A percentile compares a stretch with the other conserved stretches of the same genome.
Evolutionary conservation across 2,797 vertebrate genomes (phyloP).

Genomic region (Phrynocephalus vlangalii): DNA sequence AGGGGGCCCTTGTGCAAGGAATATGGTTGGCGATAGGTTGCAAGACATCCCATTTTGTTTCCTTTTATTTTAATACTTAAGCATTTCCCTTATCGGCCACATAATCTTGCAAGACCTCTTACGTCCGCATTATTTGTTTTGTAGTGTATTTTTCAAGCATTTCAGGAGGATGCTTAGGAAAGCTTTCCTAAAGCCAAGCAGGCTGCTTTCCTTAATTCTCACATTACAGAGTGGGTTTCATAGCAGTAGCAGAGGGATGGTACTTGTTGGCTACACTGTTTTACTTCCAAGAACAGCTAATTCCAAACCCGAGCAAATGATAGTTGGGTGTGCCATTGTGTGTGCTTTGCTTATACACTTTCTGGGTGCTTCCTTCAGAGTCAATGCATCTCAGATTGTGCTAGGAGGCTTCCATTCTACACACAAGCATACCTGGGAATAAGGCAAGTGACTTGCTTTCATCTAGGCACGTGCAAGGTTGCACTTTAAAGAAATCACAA

Average conservation of each 20-base stretch:
- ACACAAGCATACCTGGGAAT: not conserved
- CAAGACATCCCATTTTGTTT: conserved; percentile 73
- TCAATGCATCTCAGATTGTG: not conserved
- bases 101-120: conserved; percentile 70
- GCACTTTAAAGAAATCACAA: too few relatives aligned
- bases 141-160: conserved; percentile 65
- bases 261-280: conserved; percentile 71
- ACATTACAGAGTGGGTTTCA: conserved; percentile 61
- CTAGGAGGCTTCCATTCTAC: too few relatives aligned
- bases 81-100: conserved; percentile 75
- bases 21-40: conserved; percentile 76
- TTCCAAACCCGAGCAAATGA: conserved; percentile 51
- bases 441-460: not conserved
- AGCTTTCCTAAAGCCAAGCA: conserved; percentile 61
- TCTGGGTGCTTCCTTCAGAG: not conserved
- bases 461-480: not conserved
- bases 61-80: conserved; percentile 60
- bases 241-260: conserved; percentile 60
- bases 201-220: conserved; percentile 52
- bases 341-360: not conserved
- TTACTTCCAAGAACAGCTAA: conserved; percentile 49
- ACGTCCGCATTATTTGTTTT: conserved; percentile 68
- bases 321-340: not conserved
- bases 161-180: conserved; percentile 64
- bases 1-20: conserved; percentile 83